Percentiles rank a stretch among this genome's conserved stretches.
phyloP scores from a whole-genome alignment of 2,888 invertebrate genomes.

The Eristalis tenax region DNA sequence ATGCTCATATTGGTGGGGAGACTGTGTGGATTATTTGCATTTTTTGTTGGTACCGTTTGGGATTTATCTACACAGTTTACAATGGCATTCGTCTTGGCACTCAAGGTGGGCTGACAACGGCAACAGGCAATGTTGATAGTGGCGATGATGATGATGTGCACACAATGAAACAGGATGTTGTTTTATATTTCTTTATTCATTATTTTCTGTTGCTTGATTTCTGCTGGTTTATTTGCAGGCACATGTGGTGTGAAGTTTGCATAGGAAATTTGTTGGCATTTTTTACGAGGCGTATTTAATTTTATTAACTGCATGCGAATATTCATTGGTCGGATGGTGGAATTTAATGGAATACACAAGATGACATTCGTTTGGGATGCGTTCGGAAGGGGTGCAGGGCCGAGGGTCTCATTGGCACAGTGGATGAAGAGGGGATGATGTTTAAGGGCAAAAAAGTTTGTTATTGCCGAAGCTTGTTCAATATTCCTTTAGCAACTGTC shows the following conservation, averaged over 20 bases:
- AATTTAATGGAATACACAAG: slow-evolving; percentile 10
- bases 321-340: slow-evolving; percentile 6
- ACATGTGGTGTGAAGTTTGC: slow-evolving; percentile 36
- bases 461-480: too few relatives aligned
- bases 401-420: too few relatives aligned
- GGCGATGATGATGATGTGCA: slow-evolving; percentile 53
- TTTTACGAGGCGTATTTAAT: slow-evolving; percentile 36
- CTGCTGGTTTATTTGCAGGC: slow-evolving; percentile 17
- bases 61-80: slow-evolving; percentile 33
- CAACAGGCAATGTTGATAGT: neutral
- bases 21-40: slow-evolving; percentile 48
- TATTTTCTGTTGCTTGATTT: neutral
- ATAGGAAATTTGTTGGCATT: slow-evolving; percentile 30
- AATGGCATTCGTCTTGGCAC: slow-evolving; percentile 58
- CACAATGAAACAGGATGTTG: slow-evolving; percentile 66
- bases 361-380: neutral
- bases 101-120: slow-evolving; percentile 60
- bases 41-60: slow-evolving; percentile 20
- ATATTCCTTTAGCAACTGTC: too few relatives aligned
- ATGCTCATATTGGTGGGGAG: slow-evolving; percentile 32
- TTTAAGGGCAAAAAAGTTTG: too few relatives aligned
- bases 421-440: too few relatives aligned
- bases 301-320: slow-evolving; percentile 26
- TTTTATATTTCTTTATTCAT: neutral
- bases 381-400: neutral